Base-by-base conservation (phyloP, 2,797 vertebrate species). In the Danio jaintianensis region DNA sequence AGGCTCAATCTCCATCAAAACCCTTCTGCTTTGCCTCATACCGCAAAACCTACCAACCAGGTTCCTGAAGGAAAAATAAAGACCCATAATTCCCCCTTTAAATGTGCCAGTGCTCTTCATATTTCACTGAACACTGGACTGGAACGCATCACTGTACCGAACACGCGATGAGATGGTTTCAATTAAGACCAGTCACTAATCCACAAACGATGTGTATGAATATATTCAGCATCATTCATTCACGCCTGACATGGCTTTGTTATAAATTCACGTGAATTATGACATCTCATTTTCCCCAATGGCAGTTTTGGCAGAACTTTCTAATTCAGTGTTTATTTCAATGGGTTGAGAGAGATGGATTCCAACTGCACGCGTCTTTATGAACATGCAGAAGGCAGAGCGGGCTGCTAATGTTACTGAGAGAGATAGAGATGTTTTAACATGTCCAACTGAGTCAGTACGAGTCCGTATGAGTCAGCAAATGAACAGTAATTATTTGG, bases 151-250 rank as follows among this genome's bases (percentile, higher is more conserved):
- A 69, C 68, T 18, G 36, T 63, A 64, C 58, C 47, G 56, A 20
- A 59, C 78, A 71, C 18, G 38, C 66, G 16, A 59, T 48, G 45
- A 86, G 75, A 87, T 85, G 84, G 88, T 92, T 94, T 92, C 85
- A 90, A 90, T 93, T 91, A 91, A 90, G 86, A 78, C 82, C 83
- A 38, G 69, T 82, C 87, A 83, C 69, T 75, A 90, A 87, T 87
- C 82, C 82, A 85, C 83, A 71, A 74, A 76, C 68, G 85, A 83
- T 78, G 85, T 75, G 7, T 82, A 85, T 66, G 79, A 81, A 83
- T 79, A 77, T 83, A 84, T 89, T 89, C 36, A 61, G 56, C 78
- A 74, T 82, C 82, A 69, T 82, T 90, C 82, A 83, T 88, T 89
- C 85, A 64, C 38, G 78, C 74, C 78, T 55, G 78, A 77, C 76